Base-by-base conservation (phyloP, 2,113 vertebrate species). In the Malurus melanocephalus region DNA sequence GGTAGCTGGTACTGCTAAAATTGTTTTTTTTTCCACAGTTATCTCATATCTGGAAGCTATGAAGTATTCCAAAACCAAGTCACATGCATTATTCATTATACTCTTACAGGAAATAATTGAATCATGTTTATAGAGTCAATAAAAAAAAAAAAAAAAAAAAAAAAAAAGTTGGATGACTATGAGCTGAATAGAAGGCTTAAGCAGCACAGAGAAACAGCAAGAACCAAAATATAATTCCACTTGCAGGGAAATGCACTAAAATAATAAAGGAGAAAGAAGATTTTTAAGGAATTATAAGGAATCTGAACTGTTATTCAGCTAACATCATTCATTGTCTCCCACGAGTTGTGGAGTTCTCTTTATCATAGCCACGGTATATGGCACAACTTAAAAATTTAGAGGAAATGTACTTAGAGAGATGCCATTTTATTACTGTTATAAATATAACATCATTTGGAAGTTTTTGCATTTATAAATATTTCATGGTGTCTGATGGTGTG, bases 361-460 rank as follows among this genome's bases (percentile, higher is more conserved):
- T 71, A 71, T 80, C 60, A 74, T 68, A 83, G 19, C 17, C 28
- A 45, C 38, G 13, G 61, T 84, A 28, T 61, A 72, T 26, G 84
- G 65, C 69, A 91, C 16, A 53, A 60, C 30, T 90, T 64, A 90
- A 94, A 94, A 93, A 92, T 88, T 80, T 77, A 91, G 68, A 93
- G n/a, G 72, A 74, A 82, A 83, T 52, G 35, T 83, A 78, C 83
- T 90, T 60, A 74, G 57, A 92, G 49, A 75, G 32, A 59, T 71
- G 57, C 23, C 20, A 81, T 87, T 94, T 93, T 92, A 84, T 92
- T 92, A 83, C 74, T 38, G 24, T 64, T 93, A 88, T 86, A 93
- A 88, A 92, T 88, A 90, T 69, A 93, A 52, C 9, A 81, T 45
- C 1, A 81, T 84, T 92, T 84, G 74, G n/a, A 88, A 72, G 53